Base-by-base conservation (phyloP, 2,113 vertebrate genomes). In the Eira barbara region DNA sequence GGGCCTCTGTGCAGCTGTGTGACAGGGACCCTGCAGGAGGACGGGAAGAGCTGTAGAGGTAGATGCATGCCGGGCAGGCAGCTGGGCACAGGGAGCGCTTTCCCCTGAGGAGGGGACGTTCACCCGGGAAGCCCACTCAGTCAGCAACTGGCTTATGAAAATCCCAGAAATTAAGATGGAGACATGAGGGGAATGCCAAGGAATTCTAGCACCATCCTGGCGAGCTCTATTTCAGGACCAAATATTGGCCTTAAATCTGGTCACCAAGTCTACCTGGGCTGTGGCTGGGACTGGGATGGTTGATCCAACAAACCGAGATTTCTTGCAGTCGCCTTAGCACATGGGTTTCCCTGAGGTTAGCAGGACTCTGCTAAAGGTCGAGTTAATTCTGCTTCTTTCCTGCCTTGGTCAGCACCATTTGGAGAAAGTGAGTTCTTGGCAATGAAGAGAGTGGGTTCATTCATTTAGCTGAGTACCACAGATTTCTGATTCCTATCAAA, bases 1-100 rank as follows among this genome's bases (percentile, higher is more conserved):
- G 99, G 99, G 14, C 99, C 99, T 0, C 97, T 99, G 88, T 99
- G 99, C 98, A 99, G 99, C 99, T 99, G 99, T 0, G 99, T 99
- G 96, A 99, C 99, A 0, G 99, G 99, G 73, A 99, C 98, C 15
- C 98, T 99, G 97, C 99, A 99, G 42, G 98, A 98, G 69, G 99
- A 99, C 0, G 98, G 99, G 88, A 99, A 99, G 97, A 99, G 99
- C 98, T 99, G 99, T 98, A 98, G 98, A 96, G 99, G 99, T 99
- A 97, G 99, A 80, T 55, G 12, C 18, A 6, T 14, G 47, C 20
- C 4, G 7, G 14, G 27, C 6, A 1, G 86, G 1, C 10, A 25
- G 67, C 0, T 0, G 1, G 71, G 57, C 73, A 23, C 0, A 0
- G 47, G 69, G 9, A 55, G 1, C 1, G 13, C 81, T 52, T 25